phyloP scores from a whole-genome alignment of 2,888 invertebrate species.

The Phorcus lineatus region DNA sequence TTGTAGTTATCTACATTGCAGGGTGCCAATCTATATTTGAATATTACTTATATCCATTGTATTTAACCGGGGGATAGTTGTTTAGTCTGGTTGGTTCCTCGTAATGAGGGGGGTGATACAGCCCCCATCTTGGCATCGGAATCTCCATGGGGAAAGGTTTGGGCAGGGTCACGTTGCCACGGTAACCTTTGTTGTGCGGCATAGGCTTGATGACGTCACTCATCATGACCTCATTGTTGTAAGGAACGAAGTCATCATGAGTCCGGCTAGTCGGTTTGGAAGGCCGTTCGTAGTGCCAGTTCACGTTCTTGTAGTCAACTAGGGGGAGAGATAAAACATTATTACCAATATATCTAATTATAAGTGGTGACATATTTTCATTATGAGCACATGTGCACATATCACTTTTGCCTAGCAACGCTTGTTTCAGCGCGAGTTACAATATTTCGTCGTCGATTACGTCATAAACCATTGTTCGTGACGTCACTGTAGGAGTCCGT shows the following conservation, averaged over 20 bases:
- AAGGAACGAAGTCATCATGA: constrained; percentile 62
- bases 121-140: constrained; percentile 71
- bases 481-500: too few species aligned
- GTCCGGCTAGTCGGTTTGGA: constrained; percentile 66
- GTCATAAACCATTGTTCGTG: too few species aligned
- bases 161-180: constrained; percentile 55
- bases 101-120: constrained; percentile 71
- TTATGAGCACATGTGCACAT: too few species aligned
- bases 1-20: too few species aligned
- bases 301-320: constrained; percentile 69
- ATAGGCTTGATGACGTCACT: constrained; percentile 62
- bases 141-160: constrained; percentile 66
- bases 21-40: neutral
- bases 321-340: constrained; percentile 26
- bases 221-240: constrained; percentile 66
- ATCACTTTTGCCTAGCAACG: too few species aligned
- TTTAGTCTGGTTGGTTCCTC: constrained; percentile 67
- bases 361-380: too few species aligned
- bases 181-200: constrained; percentile 64
- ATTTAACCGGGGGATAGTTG: constrained; percentile 77
- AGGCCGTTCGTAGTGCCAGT: constrained; percentile 69
- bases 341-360: too few species aligned
- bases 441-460: too few species aligned
- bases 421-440: too few species aligned
- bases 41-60: constrained; percentile 56